Evolutionary conservation across 2,888 invertebrate species (phyloP).

Genomic region (Drosophila ezoana): DNA sequence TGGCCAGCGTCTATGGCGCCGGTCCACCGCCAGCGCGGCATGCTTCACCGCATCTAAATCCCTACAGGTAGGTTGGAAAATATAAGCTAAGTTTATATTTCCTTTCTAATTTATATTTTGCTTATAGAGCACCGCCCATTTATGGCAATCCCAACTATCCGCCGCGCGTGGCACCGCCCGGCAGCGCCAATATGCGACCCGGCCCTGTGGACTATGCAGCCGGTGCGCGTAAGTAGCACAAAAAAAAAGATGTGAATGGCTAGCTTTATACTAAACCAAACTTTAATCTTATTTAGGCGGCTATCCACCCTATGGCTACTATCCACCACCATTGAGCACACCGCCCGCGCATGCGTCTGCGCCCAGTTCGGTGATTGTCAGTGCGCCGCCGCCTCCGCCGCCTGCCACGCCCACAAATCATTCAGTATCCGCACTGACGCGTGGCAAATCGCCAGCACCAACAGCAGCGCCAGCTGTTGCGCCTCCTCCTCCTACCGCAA

Average conservation of each 20-base stretch:
- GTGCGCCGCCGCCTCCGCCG: conserved; percentile 70
- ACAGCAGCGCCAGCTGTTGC: conserved; percentile 14
- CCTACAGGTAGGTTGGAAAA: conserved; percentile 75
- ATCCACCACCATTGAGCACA: conserved; percentile 81
- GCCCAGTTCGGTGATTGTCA: conserved; percentile 78
- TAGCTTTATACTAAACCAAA: not conserved
- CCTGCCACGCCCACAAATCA: conserved; percentile 80
- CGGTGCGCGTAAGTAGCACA: conserved; percentile 76
- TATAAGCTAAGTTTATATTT: not conserved
- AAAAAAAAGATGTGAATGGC: not conserved
- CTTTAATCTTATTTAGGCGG: conserved; percentile 49
- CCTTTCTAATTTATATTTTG: not conserved
- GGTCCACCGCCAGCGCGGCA: conserved; percentile 82
- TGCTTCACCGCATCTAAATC: conserved; percentile 81
- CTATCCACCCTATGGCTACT: conserved; percentile 82
- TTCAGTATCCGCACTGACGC: conserved; percentile 70
- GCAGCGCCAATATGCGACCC: conserved; percentile 66
- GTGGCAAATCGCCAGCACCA: conserved; percentile 60
- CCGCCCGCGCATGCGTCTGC: conserved; percentile 67
- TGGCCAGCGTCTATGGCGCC: conserved; percentile 54
- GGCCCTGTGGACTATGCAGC: conserved; percentile 77
- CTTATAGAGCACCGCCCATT: conserved; percentile 78
- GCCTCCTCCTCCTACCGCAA: not conserved
- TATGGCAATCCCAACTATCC: conserved; percentile 83
- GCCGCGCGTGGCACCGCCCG: conserved; percentile 77